These are phyloP conservation scores for Aurelia aurita complex sp. Pacific DNA, from an alignment of 30 jellyfish, hydroid and myxozoan genomes.

Conservation along the genomic window DNA sequence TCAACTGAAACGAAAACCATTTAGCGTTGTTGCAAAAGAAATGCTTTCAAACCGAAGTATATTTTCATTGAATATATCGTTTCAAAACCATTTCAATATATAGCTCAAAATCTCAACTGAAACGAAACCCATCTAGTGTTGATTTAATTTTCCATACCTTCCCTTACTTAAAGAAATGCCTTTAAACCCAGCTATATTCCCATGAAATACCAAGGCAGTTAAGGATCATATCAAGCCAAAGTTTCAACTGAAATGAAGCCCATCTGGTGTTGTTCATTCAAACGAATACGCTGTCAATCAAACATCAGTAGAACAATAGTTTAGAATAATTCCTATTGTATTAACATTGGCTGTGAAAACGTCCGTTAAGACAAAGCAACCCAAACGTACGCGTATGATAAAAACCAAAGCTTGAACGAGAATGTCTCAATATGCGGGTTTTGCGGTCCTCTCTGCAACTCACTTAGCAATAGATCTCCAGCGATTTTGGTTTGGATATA, in stretches of 20 bases:
- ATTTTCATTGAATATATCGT: no score
- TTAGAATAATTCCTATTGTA: conserved; percentile 23
- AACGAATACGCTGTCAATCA: conserved; percentile 46
- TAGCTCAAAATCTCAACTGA: no score
- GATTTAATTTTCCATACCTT: no score
- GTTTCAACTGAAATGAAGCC: background rate
- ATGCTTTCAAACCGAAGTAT: no score
- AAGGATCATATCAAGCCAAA: background rate
- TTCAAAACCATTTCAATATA: no score
- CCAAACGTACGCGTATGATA: background rate
- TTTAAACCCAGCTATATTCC: background rate
- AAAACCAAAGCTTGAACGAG: conserved; percentile 34
- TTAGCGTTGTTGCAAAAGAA: no score
- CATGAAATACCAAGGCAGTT: background rate
- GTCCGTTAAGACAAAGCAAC: background rate
- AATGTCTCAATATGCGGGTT: background rate
- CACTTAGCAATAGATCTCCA: no score
- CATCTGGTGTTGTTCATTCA: background rate
- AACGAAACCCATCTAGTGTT: no score
- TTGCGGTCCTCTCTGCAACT: conserved; percentile 11
- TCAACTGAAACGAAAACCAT: no score
- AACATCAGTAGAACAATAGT: background rate
- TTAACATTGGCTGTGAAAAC: conserved; percentile 8
- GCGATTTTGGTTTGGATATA: no score
- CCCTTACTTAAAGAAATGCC: no score